Base-by-base conservation (phyloP, 2,113 vertebrate genomes). In the Emydura subglobosa region DNA sequence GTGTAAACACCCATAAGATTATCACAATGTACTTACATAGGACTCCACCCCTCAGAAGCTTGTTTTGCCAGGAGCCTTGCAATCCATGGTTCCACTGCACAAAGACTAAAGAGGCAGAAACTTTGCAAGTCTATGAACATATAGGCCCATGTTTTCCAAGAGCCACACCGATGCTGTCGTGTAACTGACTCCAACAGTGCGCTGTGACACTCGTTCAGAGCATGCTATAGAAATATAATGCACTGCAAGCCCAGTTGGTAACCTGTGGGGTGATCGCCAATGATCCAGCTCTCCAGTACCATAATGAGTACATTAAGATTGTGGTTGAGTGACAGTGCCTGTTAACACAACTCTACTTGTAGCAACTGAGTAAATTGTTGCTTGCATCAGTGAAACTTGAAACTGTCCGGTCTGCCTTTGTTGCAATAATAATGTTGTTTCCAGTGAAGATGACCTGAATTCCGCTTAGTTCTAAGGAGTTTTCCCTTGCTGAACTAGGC, bases 41-140 rank as follows among this genome's bases (percentile, higher is more conserved):
- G 87, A 17, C 50, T 1, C 61, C n/a, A 80, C 76, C 91, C 80
- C 31, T 85, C 2, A 5, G 6, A 1, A 49, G 82, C 88, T 22
- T 85, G 84, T 50, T 53, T 76, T 7, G 7, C 68, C 1, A 5
- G 82, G 81, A 95, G 54, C 50, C 74, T 54, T 14, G 50, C 34
- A 7, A 21, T 50, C 76, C 76, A 47, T 44, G 29, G 49, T 0
- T 47, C 22, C 12, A 25, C 22, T 78, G 74, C 0, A n/a, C 65
- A n/a, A 10, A 72, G 65, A 72, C n/a, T 39, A 72, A 1, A 6
- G 80, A 25, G 50, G 29, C 79, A 11, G 88, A 42, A 80, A 19
- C 0, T 0, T 10, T 31, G 0, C 2, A n/a, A 34, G 42, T 1
- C 1, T 1, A 5, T 79, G 53, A 68, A 80, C 6, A 8, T 59